Conservation (phyloP, 92 coral and sea anemone species). For the Pocillopora grandis region DNA sequence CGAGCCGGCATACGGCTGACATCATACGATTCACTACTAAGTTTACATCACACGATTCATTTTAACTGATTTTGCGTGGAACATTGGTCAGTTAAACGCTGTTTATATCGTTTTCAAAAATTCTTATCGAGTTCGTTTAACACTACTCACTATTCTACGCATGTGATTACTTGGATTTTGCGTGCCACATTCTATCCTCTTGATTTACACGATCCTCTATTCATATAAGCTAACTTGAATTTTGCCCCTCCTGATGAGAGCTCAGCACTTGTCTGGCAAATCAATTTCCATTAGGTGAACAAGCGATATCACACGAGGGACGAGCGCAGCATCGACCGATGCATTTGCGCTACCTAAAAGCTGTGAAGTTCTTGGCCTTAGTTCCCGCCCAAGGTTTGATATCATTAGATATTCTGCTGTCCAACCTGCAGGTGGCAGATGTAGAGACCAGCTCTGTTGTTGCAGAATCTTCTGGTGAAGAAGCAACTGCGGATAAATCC, state of each 20-base stretch:
- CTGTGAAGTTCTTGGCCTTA: slow-evolving; percentile 70
- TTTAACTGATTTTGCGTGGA: no score
- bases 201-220: slow-evolving; percentile 57
- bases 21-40: no score
- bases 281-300: slow-evolving; percentile 82
- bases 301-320: slow-evolving; percentile 91
- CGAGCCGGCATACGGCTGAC: no score
- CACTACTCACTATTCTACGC: no score
- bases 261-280: slow-evolving; percentile 87
- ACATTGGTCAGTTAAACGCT: no score
- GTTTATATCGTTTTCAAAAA: no score
- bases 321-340: slow-evolving; percentile 86
- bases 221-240: slow-evolving; percentile 91
- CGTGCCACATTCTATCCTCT: no score
- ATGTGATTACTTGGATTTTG: no score
- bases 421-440: slow-evolving; percentile 48
- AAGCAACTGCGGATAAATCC: slow-evolving; percentile 35
- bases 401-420: slow-evolving; percentile 66
- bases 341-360: slow-evolving; percentile 82
- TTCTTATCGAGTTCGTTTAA: no score
- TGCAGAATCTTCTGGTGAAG: slow-evolving; percentile 28
- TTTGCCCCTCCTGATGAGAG: slow-evolving; percentile 70
- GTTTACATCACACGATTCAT: no score
- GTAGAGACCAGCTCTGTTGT: slow-evolving; percentile 15
- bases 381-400: slow-evolving; percentile 57